Evolutionary conservation across 2,888 invertebrate species (phyloP).

Genomic region (Thecophora atra): DNA sequence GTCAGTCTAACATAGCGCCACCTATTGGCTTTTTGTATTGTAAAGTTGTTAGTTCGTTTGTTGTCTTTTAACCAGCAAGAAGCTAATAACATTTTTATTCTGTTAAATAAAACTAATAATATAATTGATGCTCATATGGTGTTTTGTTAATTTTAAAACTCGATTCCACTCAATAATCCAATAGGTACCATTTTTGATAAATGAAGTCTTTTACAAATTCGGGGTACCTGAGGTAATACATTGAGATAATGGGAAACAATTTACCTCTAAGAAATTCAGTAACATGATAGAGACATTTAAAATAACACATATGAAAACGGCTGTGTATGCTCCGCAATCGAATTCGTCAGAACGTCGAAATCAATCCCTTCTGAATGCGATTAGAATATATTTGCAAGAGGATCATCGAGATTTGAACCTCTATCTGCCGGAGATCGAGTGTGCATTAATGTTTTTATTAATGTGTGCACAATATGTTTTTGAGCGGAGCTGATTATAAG

Average conservation of each 20-base stretch:
- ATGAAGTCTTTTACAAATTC: constrained; percentile 48
- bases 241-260: too few relatives aligned
- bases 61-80: too few relatives aligned
- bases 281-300: constrained; percentile 40
- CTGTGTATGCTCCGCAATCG: constrained; percentile 32
- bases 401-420: constrained; percentile 36
- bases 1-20: too few relatives aligned
- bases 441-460: background rate
- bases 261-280: constrained; percentile 44
- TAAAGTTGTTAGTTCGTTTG: too few relatives aligned
- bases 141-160: too few relatives aligned
- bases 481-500: too few relatives aligned
- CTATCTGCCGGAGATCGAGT: background rate
- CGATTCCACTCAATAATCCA: too few relatives aligned
- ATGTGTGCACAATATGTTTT: too few relatives aligned
- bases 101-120: too few relatives aligned
- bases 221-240: constrained; percentile 51
- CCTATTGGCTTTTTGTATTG: too few relatives aligned
- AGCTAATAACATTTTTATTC: too few relatives aligned
- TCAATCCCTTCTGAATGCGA: constrained; percentile 45
- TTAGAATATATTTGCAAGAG: constrained; percentile 33
- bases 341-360: constrained; percentile 53
- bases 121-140: too few relatives aligned
- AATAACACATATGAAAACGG: constrained; percentile 39
- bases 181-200: constrained; percentile 36